Base-by-base conservation (phyloP, 2,888 invertebrate genomes). In the Pandemis cinnamomeana region DNA sequence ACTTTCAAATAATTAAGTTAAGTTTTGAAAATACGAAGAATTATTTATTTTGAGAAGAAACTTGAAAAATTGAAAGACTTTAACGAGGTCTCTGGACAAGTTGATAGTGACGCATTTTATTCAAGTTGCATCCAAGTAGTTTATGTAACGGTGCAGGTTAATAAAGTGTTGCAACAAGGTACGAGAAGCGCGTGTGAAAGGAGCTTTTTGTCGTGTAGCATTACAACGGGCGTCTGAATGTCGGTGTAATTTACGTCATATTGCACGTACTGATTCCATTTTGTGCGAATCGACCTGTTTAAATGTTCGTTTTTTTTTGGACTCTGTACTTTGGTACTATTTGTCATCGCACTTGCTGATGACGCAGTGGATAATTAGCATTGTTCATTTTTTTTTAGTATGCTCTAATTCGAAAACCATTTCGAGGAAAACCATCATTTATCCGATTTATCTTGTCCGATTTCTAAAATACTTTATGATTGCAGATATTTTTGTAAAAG, bases 131-230 rank as follows among this genome's bases (percentile, higher is more conserved):
- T 76, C 84, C 86, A 87, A 84, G 86, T 83, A 84, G 81, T 87
- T 89, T 88, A 88, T 87, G 81, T 88, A 90, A 89, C 81, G 78
- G 76, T 80, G 78, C 83, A 83, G 79, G 83, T 84, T 78, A 64
- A 76, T 81, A 67, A 71, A 68, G 78, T 88, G 83, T 84, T 82
- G 88, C 83, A 87, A 89, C 84, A 75, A 81, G 76, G 75, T 81
- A 79, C 81, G 84, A 81, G 84, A 80, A 82, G 83, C 83, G 82
- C 79, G 77, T 71, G 77, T 80, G 77, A 78, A 78, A 79, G 78
- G 72, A 79, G 80, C 75, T 81, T 82, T 82, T 76, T 75, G 71
- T 74, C 70, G 74, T 66, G 74, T 61, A 73, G 60, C 66, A 66
- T 73, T 64, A 73, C 36, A 71, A 71, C 71, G 67, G 62, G 74